Conservation (phyloP, 2,797 vertebrate species). For the Denticeps clupeoides region DNA sequence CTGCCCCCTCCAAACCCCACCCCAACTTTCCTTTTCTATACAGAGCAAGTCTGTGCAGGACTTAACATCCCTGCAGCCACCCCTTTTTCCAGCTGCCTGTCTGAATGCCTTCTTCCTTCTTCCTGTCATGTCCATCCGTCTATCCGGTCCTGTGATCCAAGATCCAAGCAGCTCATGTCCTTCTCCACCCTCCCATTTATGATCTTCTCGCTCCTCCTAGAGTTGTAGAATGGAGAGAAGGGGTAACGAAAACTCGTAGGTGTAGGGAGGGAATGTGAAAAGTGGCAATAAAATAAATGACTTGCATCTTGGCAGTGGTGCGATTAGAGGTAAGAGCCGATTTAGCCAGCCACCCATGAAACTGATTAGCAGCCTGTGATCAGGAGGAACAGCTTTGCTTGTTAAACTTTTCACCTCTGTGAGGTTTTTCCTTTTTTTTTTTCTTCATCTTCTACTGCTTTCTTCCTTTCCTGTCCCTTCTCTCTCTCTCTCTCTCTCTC, state of each 20-base stretch:
- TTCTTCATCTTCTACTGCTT: slow-evolving; percentile 11
- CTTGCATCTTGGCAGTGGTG: slow-evolving; percentile 76
- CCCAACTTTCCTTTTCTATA: too few species aligned
- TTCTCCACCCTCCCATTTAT: slow-evolving; percentile 19
- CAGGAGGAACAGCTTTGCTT: slow-evolving; percentile 99
- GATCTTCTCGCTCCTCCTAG: slow-evolving; percentile 22
- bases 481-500: slow-evolving; percentile 47
- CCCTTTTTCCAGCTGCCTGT: slow-evolving; percentile 36
- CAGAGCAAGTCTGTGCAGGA: too few species aligned
- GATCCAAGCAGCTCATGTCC: slow-evolving; percentile 1
- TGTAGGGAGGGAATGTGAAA: slow-evolving; percentile 27
- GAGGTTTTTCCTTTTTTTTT: slow-evolving; percentile 26
- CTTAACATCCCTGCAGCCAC: slow-evolving; percentile 69
- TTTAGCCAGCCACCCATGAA: slow-evolving; percentile 91
- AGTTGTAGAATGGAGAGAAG: slow-evolving; percentile 18
- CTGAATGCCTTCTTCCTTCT: slow-evolving; percentile 33
- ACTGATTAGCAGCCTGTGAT: slow-evolving; percentile 98
- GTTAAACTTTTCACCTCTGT: slow-evolving; percentile 99
- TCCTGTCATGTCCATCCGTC: too few species aligned
- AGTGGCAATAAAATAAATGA: slow-evolving; percentile 74
- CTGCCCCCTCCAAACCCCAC: slow-evolving; percentile 14
- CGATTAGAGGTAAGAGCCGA: slow-evolving; percentile 51
- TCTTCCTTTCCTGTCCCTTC: slow-evolving; percentile 22
- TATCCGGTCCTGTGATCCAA: slow-evolving; percentile 53
- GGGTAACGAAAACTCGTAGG: too few species aligned